Conservation (phyloP, 1,140 invertebrate genomes). For the Panagrolaimus sp. region DNA sequence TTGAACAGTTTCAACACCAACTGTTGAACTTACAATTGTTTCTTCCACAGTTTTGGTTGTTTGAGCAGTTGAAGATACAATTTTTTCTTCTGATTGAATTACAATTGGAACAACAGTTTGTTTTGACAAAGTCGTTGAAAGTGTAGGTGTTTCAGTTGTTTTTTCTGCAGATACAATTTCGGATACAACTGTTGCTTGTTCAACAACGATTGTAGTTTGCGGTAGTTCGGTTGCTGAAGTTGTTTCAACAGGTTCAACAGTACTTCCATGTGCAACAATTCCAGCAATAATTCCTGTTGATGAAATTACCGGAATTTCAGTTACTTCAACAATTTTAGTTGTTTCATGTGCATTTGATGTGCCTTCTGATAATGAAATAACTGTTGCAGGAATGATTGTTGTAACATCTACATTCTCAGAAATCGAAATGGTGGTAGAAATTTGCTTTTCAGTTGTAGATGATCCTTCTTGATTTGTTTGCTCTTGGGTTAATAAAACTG, state of each 20-base stretch:
- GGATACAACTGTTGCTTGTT: neutral
- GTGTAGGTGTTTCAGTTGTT: too few species aligned
- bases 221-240: neutral
- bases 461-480: neutral
- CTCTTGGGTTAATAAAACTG: neutral
- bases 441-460: neutral
- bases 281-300: neutral
- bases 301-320: neutral
- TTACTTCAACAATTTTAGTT: neutral
- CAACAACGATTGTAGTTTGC: neutral
- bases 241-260: neutral
- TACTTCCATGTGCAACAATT: neutral
- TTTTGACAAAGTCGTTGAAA: too few species aligned
- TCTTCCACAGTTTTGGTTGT: too few species aligned
- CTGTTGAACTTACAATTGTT: too few species aligned
- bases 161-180: too few species aligned
- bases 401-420: neutral
- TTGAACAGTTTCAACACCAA: too few species aligned
- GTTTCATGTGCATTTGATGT: neutral
- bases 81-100: too few species aligned
- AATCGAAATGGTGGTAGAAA: neutral
- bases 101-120: too few species aligned
- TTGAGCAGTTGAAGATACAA: too few species aligned
- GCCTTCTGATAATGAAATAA: neutral
- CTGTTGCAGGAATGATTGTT: neutral